Base-by-base conservation (phyloP, 2,888 invertebrate genomes). In the Eupithecia subfuscata region DNA sequence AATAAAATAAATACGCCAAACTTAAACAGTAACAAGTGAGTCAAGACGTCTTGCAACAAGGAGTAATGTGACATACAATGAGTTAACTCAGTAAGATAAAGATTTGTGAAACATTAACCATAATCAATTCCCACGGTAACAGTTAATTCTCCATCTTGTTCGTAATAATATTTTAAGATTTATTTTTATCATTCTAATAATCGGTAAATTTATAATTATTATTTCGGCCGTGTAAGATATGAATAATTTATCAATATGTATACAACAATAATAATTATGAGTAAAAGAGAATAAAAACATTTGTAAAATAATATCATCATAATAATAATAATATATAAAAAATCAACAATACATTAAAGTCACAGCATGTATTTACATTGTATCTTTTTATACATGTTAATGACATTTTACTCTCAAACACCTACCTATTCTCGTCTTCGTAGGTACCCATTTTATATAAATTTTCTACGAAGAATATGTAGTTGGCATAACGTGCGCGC, bases 111-210 rank as follows among this genome's bases (percentile, higher is more conserved):
- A 40, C 75, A 74, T 81, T 85, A 86, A 85, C 83, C 78, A 79
- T 88, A 87, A 87, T 93, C 93, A 94, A 93, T 93, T 94, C 93
- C 93, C 88, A 82, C 86, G 84, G 87, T 89, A 89, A 87, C 90
- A 88, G 87, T 88, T 86, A 84, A 83, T 84, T 86, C 81, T 79
- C 73, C 82, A 81, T 80, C 78, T 82, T 82, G 82, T 82, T 80
- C 80, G 75, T 77, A 72, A 75, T 76, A 80, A 30, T 30, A 64
- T 64, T n/a, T 16, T 37, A 65, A 74, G 77, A 81, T 80, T 78
- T 75, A 78, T 79, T 75, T 83, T 82, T 82, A 82, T 82, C 76
- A 84, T 79, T 82, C 11, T 84, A 82, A 85, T 86, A 84, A 82
- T 81, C 76, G 77, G 81, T 85, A 84, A 84, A 80, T 81, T 69